Percentiles rank a stretch among this genome's conserved stretches.
phyloP scores from a whole-genome alignment of 2,888 invertebrate species.

The Alentia gelatinosa region DNA sequence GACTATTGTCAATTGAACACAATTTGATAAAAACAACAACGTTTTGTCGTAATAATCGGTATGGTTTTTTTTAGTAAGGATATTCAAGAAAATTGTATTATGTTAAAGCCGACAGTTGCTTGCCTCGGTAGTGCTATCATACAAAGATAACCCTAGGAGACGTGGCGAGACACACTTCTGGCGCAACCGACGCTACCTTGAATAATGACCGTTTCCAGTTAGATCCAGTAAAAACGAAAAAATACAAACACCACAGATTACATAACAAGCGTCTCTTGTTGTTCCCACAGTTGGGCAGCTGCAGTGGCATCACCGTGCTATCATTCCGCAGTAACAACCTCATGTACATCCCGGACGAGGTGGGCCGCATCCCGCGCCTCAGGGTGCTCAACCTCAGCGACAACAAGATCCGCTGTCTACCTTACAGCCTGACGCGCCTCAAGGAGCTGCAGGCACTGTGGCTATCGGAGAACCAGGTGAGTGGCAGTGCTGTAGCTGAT shows the following conservation, averaged over 20 bases:
- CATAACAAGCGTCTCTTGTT: background rate
- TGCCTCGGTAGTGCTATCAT: too few species aligned
- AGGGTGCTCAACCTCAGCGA: conserved; percentile 93
- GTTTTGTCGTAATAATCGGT: too few species aligned
- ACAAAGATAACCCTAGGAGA: too few species aligned
- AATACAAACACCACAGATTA: background rate
- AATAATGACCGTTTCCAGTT: too few species aligned
- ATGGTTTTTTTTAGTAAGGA: too few species aligned
- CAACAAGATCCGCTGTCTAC: conserved; percentile 90
- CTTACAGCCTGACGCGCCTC: conserved; percentile 93
- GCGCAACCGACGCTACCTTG: too few species aligned
- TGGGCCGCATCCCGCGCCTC: conserved; percentile 91
- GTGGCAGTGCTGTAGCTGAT: background rate
- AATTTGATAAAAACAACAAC: too few species aligned
- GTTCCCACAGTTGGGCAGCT: conserved; percentile 87
- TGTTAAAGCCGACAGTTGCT: too few species aligned
- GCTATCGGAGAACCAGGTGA: conserved; percentile 91
- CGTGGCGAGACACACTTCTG: too few species aligned
- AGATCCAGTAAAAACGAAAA: background rate
- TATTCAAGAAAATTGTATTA: too few species aligned
- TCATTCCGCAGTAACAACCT: conserved; percentile 92
- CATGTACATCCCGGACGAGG: conserved; percentile 90
- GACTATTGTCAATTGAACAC: too few species aligned
- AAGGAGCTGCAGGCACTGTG: conserved; percentile 87
- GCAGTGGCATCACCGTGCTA: conserved; percentile 89